Percentiles rank a stretch among this genome's conserved stretches.
Evolutionary conservation across 1,140 invertebrate species (phyloP).

Genomic region (Lepidurus packardi): DNA sequence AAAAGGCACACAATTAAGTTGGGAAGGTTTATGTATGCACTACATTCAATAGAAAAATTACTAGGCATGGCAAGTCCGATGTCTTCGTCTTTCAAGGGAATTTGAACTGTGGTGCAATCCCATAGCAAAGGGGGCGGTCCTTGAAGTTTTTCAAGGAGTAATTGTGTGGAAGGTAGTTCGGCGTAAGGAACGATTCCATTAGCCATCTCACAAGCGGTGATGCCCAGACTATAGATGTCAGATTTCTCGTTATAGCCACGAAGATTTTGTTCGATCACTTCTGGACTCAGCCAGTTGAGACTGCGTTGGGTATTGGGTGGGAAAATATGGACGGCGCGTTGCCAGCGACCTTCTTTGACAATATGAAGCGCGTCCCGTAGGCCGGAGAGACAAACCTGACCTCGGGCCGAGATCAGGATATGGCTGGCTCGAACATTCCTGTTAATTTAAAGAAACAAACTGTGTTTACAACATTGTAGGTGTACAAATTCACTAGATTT

Average conservation of each 20-base stretch:
- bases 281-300: constrained; percentile 82
- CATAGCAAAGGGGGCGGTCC: constrained; percentile 69
- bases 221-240: constrained; percentile 84
- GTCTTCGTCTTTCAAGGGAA: constrained; percentile 47
- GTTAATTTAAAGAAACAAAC: constrained; percentile 41
- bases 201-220: constrained; percentile 78
- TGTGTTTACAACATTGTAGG: neutral
- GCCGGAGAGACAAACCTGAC: constrained; percentile 65
- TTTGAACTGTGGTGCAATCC: constrained; percentile 62
- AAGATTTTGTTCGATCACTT: constrained; percentile 81
- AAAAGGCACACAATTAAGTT: neutral
- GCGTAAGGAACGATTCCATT: constrained; percentile 82
- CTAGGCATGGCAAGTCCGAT: constrained; percentile 47
- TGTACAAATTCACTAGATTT: neutral
- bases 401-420: constrained; percentile 64
- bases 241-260: constrained; percentile 80
- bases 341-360: constrained; percentile 61
- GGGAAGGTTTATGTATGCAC: neutral
- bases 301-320: constrained; percentile 62
- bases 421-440: constrained; percentile 77
- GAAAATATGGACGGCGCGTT: constrained; percentile 63
- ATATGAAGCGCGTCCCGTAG: constrained; percentile 68
- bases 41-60: neutral
- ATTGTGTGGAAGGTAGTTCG: constrained; percentile 72
- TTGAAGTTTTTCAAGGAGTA: constrained; percentile 81